Base-by-base conservation (phyloP, 1,140 invertebrate genomes). In the Cataglyphis hispanica region DNA sequence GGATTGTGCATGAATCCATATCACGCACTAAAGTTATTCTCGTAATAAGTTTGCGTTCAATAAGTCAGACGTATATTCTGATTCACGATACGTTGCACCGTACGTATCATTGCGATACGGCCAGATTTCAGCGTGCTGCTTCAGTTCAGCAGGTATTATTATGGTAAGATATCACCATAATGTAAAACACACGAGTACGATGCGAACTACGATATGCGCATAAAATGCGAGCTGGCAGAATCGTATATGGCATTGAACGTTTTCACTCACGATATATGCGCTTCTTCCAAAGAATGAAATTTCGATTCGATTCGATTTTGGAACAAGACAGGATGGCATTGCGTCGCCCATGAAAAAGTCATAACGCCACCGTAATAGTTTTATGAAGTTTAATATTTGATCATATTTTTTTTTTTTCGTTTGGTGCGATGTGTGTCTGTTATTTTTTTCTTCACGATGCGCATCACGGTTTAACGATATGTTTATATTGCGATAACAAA, bases 11-110 rank as follows among this genome's bases (percentile, higher is more conserved):
- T 61, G 75, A 81, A 83, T 61, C 40, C 34, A 31, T 40, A 63
- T 64, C 27, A 40, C 46, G 84, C n/a, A 40, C 56, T 56, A 43
- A 63, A 60, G 27, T 58, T 40, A 50, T 66, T 80, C 69, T 53
- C 61, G 58, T 84, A 74, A 84, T 78, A 84, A 86, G 56, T 81
- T 86, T 72, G 64, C 66, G 75, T 53, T 81, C 77, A 43, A 72
- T 69, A 77, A 67, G 67, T 83, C 37, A 64, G 34, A 81, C 56
- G 50, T 72, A 60, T 31, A 60, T 81, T 72, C 37, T 43, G 77
- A 81, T 60, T 81, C 78, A 61, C 63, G 34, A 64, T 69, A 69
- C 58, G 66, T 63, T 60, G 58, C 43, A 70, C 16, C 19, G 19
- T 16, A 2, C 60, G 37, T 50, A 50, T 50, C 46, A 50, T 2